phyloP scores from a whole-genome alignment of 2,113 vertebrate species.

The Turnix velox region DNA sequence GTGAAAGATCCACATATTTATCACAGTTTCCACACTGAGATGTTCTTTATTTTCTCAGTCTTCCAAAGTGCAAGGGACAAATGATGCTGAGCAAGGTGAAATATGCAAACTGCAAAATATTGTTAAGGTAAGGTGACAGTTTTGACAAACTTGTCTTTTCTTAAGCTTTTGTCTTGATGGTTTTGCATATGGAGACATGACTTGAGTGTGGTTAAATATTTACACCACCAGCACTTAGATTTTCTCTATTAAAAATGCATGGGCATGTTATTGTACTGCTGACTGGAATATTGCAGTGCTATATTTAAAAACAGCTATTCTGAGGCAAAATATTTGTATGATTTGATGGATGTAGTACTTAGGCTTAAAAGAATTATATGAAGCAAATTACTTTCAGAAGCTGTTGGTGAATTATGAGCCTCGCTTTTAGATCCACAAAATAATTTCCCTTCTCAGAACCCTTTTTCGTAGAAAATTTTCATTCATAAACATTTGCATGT shows the following conservation, averaged over 20 bases:
- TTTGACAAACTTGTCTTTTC: not conserved
- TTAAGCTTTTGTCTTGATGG: not conserved
- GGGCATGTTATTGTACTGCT: not conserved
- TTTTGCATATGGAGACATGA: not conserved
- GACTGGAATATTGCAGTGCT: not conserved
- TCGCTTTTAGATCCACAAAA: not conserved
- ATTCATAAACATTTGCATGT: rapidly evolving
- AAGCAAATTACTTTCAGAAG: not conserved
- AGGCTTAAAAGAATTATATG: not conserved
- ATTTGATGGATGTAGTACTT: not conserved
- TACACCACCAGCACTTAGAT: not conserved
- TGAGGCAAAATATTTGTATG: not conserved
- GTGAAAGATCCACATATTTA: not conserved
- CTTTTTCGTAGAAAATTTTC: not conserved
- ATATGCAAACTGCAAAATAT: slow-evolving; percentile 85
- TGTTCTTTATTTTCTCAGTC: slow-evolving; percentile 67
- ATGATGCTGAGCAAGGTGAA: slow-evolving; percentile 82
- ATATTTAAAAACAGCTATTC: not conserved
- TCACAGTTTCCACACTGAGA: not conserved
- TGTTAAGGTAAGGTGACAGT: slow-evolving; percentile 81
- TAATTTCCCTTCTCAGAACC: not conserved
- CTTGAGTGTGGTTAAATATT: not conserved
- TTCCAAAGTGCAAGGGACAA: slow-evolving; percentile 74
- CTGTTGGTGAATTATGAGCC: not conserved
- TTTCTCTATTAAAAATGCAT: not conserved